Conservation (phyloP, 2,888 invertebrate species). For the Dryobota labecula region DNA sequence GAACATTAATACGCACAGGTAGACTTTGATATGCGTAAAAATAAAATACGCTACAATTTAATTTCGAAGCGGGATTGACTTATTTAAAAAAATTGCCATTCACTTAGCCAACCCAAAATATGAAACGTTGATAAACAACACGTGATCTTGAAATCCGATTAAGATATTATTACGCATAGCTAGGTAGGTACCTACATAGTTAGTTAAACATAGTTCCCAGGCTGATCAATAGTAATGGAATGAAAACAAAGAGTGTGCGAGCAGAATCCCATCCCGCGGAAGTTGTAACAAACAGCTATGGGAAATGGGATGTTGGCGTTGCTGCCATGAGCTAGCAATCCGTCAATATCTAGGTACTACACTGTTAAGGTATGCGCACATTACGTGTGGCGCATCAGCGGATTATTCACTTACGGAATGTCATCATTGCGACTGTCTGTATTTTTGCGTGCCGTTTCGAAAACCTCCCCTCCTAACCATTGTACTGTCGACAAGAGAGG, state of each 20-base stretch:
- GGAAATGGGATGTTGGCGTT: slow-evolving; percentile 37
- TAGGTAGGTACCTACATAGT: slow-evolving; percentile 1
- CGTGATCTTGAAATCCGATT: slow-evolving; percentile 35
- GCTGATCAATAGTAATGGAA: slow-evolving; percentile 45
- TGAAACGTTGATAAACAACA: slow-evolving; percentile 1
- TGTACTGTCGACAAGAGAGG: slow-evolving; percentile 16
- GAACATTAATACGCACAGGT: not conserved
- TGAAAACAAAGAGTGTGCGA: slow-evolving; percentile 35
- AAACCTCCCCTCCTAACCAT: slow-evolving; percentile 14
- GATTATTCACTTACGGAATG: slow-evolving; percentile 9
- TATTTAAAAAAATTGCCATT: not conserved
- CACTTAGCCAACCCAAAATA: not conserved
- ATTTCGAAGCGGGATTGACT: not conserved
- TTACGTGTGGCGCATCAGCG: slow-evolving; percentile 12
- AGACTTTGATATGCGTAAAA: not conserved
- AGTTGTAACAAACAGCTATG: slow-evolving; percentile 41
- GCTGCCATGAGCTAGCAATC: slow-evolving; percentile 28
- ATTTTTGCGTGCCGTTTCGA: slow-evolving; percentile 6
- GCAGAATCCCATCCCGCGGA: slow-evolving; percentile 36
- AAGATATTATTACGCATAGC: slow-evolving; percentile 2
- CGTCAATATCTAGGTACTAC: slow-evolving; percentile 19
- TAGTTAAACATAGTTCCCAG: slow-evolving; percentile 26
- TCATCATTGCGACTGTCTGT: slow-evolving; percentile 25
- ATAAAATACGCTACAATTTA: not conserved
- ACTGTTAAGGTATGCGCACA: slow-evolving; percentile 17